Base-by-base conservation (phyloP, 2,113 vertebrate species). In the Ammodytes marinus region DNA sequence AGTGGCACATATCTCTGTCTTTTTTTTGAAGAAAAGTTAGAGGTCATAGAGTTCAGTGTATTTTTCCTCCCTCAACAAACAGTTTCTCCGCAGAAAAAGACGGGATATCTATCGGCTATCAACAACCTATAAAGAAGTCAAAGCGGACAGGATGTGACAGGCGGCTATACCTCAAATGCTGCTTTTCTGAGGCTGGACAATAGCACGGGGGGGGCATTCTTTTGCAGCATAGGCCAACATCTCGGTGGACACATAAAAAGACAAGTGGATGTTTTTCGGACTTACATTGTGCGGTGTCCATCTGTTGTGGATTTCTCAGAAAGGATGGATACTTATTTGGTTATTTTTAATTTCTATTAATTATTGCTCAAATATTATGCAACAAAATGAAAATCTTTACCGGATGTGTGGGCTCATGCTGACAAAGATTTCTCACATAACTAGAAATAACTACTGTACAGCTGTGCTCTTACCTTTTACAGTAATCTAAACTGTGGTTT, bases 41-140 rank as follows among this genome's bases (percentile, higher is more conserved):
- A 39, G 17, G 17, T 46, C 5, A 0, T 8, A 17, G 40, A 70
- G 53, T 57, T 58, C 42, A 61, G 47, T 11, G 8, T 54, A 54
- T 46, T 74, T 54, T 74, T 54, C 27, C 45, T 49, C 27, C 14
- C 4, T 35, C 42, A 47, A 47, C 50, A 55, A 55, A 45, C 57
- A n/a, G 27, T 72, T 49, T 71, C 6, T 49, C 15, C 7, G 35
- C 35, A 72, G 8, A 65, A 12, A 35, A 70, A 42, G 67, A 71
- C 3, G 0, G 3, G 0, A 45, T 6, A 13, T 42, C 54, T 6
- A 13, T 42, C 5, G 8, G 7, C 17, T 19, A 43, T 47, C 14
- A 61, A 52, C n/a, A 37, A 9, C 27, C 27, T 27, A 27, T 27
- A 27, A 7, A 35, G 49, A 43, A 69, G 75, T 60, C 74, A 68